phyloP scores from a whole-genome alignment of 1,140 invertebrate species.

The Drosophila baimaii region DNA sequence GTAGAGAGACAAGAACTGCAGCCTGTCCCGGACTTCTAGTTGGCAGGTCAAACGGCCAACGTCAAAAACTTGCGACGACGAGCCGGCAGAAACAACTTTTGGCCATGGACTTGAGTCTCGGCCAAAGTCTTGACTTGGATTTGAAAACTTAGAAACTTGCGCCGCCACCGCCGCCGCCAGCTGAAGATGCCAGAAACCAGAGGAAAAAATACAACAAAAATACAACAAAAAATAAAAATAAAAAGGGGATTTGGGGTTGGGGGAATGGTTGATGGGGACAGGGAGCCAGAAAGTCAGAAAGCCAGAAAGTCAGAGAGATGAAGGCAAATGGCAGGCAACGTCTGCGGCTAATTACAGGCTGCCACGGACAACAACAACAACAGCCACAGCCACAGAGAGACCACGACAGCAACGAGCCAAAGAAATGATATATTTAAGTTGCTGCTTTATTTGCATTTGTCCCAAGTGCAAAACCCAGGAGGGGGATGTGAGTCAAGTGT shows the following conservation, averaged over 20 bases:
- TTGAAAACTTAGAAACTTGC: constrained; percentile 69
- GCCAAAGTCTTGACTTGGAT: constrained; percentile 60
- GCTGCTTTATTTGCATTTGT: constrained; percentile 57
- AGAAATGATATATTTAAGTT: constrained; percentile 73
- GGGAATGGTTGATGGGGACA: constrained; percentile 17
- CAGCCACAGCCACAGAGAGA: constrained; percentile 21
- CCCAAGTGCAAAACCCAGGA: constrained; percentile 14
- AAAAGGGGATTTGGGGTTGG: not conserved
- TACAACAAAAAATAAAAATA: no score
- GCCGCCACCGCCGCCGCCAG: constrained; percentile 62
- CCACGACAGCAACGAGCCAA: constrained; percentile 51
- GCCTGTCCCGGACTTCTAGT: constrained; percentile 48
- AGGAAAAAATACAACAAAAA: constrained; percentile 16
- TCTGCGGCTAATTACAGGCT: constrained; percentile 79
- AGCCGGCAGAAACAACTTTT: constrained; percentile 45
- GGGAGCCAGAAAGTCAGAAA: constrained; percentile 32
- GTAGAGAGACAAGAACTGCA: constrained; percentile 39
- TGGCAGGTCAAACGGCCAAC: constrained; percentile 72
- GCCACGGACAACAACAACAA: constrained; percentile 54
- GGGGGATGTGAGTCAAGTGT: constrained; percentile 1
- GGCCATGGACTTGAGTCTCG: constrained; percentile 60
- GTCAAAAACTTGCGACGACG: constrained; percentile 58
- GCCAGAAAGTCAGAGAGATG: constrained; percentile 42
- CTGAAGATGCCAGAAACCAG: constrained; percentile 62
- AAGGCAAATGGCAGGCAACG: constrained; percentile 65